A percentile compares a stretch with the other conserved stretches of the same genome.
Evolutionary conservation across 2,113 vertebrate species (phyloP).

Genomic region (Sylvicapra grimmia): DNA sequence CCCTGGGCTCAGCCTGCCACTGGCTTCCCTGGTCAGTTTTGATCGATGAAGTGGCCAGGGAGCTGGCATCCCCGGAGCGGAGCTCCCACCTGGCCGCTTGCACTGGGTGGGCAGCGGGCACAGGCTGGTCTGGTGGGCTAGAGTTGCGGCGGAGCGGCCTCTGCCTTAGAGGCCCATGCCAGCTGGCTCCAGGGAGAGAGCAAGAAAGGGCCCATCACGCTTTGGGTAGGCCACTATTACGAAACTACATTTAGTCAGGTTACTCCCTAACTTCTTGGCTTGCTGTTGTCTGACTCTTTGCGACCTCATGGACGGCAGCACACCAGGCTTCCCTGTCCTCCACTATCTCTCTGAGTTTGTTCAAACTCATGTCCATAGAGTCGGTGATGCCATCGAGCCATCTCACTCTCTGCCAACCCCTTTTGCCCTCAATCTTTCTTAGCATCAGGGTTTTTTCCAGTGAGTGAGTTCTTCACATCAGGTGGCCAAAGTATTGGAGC

Average conservation of each 20-base stretch:
- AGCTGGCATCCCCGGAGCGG: accelerated
- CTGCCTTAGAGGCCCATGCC: background rate
- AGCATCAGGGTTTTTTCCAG: background rate
- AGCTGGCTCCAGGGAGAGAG: background rate
- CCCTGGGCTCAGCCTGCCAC: background rate
- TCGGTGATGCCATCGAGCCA: background rate
- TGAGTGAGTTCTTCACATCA: background rate
- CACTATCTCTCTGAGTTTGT: background rate
- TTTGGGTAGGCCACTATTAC: background rate
- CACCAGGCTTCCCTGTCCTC: background rate
- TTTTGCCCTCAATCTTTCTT: background rate
- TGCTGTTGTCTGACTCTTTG: background rate
- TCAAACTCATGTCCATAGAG: background rate
- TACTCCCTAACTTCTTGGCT: background rate
- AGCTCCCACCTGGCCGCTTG: background rate
- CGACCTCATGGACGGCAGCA: background rate
- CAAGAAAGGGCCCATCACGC: background rate
- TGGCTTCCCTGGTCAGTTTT: background rate
- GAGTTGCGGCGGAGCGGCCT: accelerated
- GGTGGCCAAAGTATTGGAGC: background rate
- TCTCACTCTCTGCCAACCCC: background rate
- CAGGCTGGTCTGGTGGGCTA: background rate
- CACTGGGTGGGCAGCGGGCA: background rate
- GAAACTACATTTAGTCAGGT: background rate
- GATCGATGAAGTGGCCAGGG: background rate